Evolutionary conservation across 2,797 vertebrate genomes (phyloP), one percentile per base, ranked within the genome.

Genomic region (Arremon brunneinucha): DNA sequence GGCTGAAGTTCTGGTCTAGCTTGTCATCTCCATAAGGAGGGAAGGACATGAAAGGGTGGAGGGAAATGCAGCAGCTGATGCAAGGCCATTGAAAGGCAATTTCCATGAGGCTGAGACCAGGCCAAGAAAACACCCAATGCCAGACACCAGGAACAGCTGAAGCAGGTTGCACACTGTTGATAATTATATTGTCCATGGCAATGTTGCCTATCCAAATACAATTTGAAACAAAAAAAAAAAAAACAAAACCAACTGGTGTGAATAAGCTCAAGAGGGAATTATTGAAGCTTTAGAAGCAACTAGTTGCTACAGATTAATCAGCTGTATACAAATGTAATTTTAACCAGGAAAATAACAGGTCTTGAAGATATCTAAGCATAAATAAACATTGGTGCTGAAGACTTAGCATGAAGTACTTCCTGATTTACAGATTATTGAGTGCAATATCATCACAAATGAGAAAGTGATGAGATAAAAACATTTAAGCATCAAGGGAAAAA

Each of bases 11-110:
- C 78, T 92, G 94, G 87, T 71, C 93, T 71, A n/a, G 24, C 59
- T 91, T 63, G 53, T 77, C 87, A 85, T 83, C 87, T 90, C 81
- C 63, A 39, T 91, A 91, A 92, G 89, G 83, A 92, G 70, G 23
- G 26, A 88, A 90, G 46, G 52, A 92, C 83, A 90, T 62, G 86
- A 94, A 96, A 92, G 56, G 56, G 83, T 83, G 63, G 94, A 95
- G 95, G 78, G 91, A 96, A 96, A 96, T 49, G 62, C 77, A 96
- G 92, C 96, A 97, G 94, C 84, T 86, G 93, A 87, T 85, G 76
- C 92, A 95, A 83, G 70, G 83, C 83, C 90, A 92, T 88, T 95
- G 93, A 78, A 88, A 30, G 83, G 68, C 82, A 95, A 91, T 88
- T 97, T 97, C 95, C 89, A 88, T 76, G 87, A 94, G 77, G 53